These are phyloP conservation scores for Ectropis grisescens DNA, from an alignment of 1,140 invertebrate species.

Conservation along the genomic window DNA sequence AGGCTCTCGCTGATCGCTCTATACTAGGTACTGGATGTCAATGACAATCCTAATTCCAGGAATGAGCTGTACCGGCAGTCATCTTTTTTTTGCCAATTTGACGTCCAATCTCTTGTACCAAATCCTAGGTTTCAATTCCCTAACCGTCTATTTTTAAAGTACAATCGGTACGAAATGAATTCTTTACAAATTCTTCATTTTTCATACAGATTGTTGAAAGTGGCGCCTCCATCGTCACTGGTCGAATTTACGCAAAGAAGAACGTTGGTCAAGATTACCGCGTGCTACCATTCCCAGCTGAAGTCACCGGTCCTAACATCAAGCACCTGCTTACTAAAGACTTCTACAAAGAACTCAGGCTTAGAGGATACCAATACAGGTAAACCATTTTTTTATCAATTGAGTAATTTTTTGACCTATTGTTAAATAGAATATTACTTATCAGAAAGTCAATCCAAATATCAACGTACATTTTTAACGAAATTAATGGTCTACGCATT, in stretches of 20 bases:
- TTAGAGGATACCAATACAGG: slow-evolving; percentile 94
- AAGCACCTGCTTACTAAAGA: slow-evolving; percentile 76
- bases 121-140: no score
- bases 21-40: no score
- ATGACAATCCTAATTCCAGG: no score
- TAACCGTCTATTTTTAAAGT: no score
- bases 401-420: neutral
- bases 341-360: slow-evolving; percentile 92
- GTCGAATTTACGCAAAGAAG: slow-evolving; percentile 72
- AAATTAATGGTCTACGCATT: no score
- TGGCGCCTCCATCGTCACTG: slow-evolving; percentile 83
- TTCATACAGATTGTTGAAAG: slow-evolving; percentile 78
- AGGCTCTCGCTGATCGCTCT: no score
- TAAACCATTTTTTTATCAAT: slow-evolving; percentile 27
- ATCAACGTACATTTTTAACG: no score
- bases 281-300: slow-evolving; percentile 48
- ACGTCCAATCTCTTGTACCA: no score
- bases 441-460: no score
- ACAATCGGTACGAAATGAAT: no score
- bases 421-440: neutral
- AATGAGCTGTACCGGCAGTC: no score
- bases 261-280: slow-evolving; percentile 58
- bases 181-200: neutral
- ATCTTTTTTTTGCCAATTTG: no score
- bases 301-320: slow-evolving; percentile 57